Evolutionary conservation across 2,888 invertebrate species (phyloP).

Genomic region (Leptogaster cylindrica): DNA sequence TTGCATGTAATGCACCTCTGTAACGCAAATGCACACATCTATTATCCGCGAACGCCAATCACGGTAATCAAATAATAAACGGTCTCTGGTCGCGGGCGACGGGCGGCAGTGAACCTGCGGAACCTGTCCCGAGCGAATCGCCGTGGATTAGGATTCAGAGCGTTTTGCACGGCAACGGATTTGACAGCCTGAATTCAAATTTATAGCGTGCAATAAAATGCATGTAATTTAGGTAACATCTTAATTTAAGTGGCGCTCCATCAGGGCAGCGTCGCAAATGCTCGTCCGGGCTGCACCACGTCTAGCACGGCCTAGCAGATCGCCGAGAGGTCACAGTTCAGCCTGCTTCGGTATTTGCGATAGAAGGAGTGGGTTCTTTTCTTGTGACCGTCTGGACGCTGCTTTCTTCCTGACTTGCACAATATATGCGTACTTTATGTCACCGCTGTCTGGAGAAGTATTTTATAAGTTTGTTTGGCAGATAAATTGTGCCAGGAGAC

Average conservation of each 20-base stretch:
- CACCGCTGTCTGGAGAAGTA: constrained; percentile 4
- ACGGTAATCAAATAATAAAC: constrained; percentile 34
- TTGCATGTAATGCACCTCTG: constrained; percentile 28
- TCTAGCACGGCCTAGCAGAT: neutral
- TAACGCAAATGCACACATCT: neutral
- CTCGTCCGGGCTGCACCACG: neutral
- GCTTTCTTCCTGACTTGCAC: neutral
- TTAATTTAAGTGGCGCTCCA: constrained; percentile 31
- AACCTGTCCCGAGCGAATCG: neutral
- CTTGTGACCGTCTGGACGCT: neutral
- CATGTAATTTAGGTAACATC: constrained; percentile 28
- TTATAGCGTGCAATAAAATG: constrained; percentile 26
- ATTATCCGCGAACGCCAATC: constrained; percentile 28
- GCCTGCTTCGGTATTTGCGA: neutral
- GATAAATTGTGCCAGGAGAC: constrained; percentile 10
- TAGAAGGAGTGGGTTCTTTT: neutral
- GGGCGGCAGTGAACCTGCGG: constrained; percentile 1
- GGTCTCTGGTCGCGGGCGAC: constrained; percentile 5
- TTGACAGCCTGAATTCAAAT: constrained; percentile 26
- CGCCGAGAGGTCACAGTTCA: constrained; percentile 22
- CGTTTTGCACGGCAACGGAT: neutral
- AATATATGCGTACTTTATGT: constrained; percentile 7
- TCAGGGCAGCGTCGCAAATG: neutral
- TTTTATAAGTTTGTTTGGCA: neutral
- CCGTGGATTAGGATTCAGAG: neutral